A percentile compares a stretch with the other conserved stretches of the same genome.
phyloP scores from a whole-genome alignment of 2,113 vertebrate species.

The Monopterus albus region DNA sequence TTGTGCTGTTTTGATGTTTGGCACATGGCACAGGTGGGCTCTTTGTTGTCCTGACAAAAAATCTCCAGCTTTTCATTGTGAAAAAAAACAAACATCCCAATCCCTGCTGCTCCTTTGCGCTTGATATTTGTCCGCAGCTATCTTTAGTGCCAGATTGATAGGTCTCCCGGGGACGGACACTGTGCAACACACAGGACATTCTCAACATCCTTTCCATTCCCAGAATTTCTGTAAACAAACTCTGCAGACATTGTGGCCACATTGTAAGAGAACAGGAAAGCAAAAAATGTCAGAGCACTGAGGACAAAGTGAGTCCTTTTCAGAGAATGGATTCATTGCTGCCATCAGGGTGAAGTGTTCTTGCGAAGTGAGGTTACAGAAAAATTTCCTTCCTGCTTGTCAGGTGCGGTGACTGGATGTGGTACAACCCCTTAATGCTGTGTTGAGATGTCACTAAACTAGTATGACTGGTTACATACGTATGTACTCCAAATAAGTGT shows the following conservation, averaged over 20 bases:
- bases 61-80: slow-evolving; percentile 69
- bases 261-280: slow-evolving; percentile 64
- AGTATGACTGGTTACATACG: slow-evolving; percentile 54
- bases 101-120: neutral
- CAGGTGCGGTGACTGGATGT: neutral
- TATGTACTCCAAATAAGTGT: no score
- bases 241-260: slow-evolving; percentile 72
- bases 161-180: slow-evolving; percentile 56
- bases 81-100: slow-evolving; percentile 40
- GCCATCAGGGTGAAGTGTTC: slow-evolving; percentile 36
- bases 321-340: neutral
- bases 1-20: slow-evolving; percentile 68
- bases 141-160: slow-evolving; percentile 73
- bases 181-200: slow-evolving; percentile 69
- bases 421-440: slow-evolving; percentile 3
- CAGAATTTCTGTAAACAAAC: slow-evolving; percentile 70
- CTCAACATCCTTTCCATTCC: slow-evolving; percentile 62
- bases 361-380: neutral
- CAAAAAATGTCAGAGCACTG: slow-evolving; percentile 56
- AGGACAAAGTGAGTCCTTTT: slow-evolving; percentile 67
- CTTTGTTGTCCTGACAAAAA: slow-evolving; percentile 73
- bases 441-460: slow-evolving; percentile 52
- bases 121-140: slow-evolving; percentile 59
- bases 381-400: neutral
- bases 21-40: slow-evolving; percentile 70